Percentiles rank a stretch among this genome's conserved stretches.
Evolutionary conservation across 2,888 invertebrate species (phyloP).

Genomic region (Chymomyza caudatula): DNA sequence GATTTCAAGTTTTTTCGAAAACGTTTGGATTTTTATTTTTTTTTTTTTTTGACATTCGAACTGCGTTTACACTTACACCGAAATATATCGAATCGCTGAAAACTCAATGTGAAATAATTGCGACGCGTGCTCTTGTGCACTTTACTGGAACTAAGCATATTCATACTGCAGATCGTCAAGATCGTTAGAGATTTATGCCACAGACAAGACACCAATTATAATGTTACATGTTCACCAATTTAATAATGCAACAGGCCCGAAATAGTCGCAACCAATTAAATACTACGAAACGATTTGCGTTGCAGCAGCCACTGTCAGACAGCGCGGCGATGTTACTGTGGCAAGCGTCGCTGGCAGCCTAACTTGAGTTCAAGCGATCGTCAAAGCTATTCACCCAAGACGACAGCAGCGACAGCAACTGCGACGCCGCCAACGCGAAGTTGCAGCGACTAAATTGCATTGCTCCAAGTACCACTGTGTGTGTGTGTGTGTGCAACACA

Average conservation of each 20-base stretch:
- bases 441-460: conserved; percentile 21
- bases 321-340: conserved; percentile 14
- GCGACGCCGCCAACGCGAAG: conserved; percentile 13
- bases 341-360: conserved; percentile 57
- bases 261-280: background rate
- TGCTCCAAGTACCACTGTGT: conserved; percentile 13
- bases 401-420: conserved; percentile 20
- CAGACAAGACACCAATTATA: background rate
- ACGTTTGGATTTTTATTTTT: no score
- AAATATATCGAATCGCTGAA: conserved; percentile 73
- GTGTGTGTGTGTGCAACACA: conserved; percentile 49
- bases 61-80: conserved; percentile 64
- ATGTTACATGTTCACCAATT: conserved; percentile 31
- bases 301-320: background rate
- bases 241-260: background rate
- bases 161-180: conserved; percentile 11
- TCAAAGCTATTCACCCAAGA: conserved; percentile 68
- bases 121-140: conserved; percentile 70
- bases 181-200: background rate
- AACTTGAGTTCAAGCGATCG: conserved; percentile 57
- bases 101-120: conserved; percentile 72
- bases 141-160: conserved; percentile 66
- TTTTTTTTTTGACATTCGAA: background rate
- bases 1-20: no score
- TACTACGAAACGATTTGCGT: background rate